phyloP scores from a whole-genome alignment of 2,113 vertebrate genomes.

The Bothrops jararaca region DNA sequence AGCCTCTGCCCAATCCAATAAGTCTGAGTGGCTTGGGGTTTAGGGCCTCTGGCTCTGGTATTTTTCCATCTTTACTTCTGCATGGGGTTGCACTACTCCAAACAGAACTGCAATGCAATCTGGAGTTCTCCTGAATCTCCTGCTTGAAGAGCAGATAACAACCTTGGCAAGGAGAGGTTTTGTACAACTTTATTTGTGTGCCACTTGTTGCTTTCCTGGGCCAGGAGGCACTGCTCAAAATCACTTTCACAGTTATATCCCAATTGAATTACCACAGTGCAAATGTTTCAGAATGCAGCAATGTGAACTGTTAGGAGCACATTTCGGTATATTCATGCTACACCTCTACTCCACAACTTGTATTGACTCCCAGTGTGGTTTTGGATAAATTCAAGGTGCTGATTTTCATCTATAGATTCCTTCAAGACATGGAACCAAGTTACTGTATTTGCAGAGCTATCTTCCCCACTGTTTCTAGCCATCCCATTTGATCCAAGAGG shows the following conservation, averaged over 20 bases:
- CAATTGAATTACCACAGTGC: background rate
- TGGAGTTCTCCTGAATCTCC: background rate
- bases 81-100: background rate
- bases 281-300: background rate
- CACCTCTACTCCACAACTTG: background rate
- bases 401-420: background rate
- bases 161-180: background rate
- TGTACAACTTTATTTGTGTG: background rate
- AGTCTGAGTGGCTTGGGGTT: background rate
- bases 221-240: background rate
- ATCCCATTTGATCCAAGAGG: background rate
- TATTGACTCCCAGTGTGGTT: background rate
- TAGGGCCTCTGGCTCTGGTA: background rate
- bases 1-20: background rate
- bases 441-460: background rate
- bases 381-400: background rate
- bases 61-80: background rate
- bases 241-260: background rate
- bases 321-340: background rate
- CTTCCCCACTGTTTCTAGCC: background rate
- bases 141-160: background rate
- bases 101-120: background rate
- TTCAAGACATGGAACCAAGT: background rate
- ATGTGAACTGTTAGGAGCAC: background rate
- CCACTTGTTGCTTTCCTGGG: background rate